Base-by-base conservation (phyloP, 2,888 invertebrate species). In the Apocheima hispidaria region DNA sequence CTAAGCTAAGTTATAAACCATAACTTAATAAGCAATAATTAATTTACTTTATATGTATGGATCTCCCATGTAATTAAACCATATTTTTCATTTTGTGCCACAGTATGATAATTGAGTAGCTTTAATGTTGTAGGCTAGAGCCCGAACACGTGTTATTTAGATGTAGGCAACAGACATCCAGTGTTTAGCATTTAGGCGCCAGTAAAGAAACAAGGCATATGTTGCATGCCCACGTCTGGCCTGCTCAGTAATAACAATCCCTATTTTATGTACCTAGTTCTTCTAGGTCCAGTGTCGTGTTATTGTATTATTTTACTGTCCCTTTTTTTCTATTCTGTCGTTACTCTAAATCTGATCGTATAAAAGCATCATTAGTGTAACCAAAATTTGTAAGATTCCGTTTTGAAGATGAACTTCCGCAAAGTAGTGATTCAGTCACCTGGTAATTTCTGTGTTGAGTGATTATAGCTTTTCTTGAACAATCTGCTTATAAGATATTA, bases 181-280 rank as follows among this genome's bases (percentile, higher is more conserved):
- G 40, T 51, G 38, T 48, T 60, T 56, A 55, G 46, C 56, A 52
- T 40, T 46, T 33, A 61, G 61, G 61, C 61, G 61, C 61, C 61
- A 50, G 38, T 6, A 21, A 26, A 30, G 51, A 50, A 20, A 52
- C 53, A 20, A 10, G 44, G 33, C 51, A 23, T 51, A 56, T 56
- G 61, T 56, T 51, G 55, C 23, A 14, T 52, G 30, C 30, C 28
- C 46, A 30, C 28, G 41, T 41, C 20, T 50, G 41, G 35, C 23
- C 33, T 41, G 18, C 14, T 44, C 28, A 60, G 41, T 33, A 35
- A 54, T 26, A 54, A 54, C 43, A 28, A 28, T 20, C 21, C 23
- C 0, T 30, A 28, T 41, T 16, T 28, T 6, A 12, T 16, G n/a
- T 18, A 20, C 26, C 6, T 23, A 40, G 4, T 9, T 54, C 12